phyloP scores from a whole-genome alignment of 2,797 vertebrate genomes.

The Pseudochirops corinnae region DNA sequence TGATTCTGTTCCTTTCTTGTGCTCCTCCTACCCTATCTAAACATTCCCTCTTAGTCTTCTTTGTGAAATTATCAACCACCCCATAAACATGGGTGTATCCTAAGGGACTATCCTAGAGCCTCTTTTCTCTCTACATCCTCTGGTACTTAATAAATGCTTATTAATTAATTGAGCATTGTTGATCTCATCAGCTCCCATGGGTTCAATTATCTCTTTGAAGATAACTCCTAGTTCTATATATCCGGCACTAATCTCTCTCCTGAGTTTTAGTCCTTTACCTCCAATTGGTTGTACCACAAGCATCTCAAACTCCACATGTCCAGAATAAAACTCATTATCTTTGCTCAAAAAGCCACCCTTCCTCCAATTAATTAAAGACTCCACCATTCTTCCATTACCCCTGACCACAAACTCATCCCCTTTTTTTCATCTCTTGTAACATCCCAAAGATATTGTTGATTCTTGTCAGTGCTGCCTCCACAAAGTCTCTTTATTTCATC shows the following conservation, averaged over 20 bases:
- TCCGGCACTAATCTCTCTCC: not conserved
- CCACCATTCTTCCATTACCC: not conserved
- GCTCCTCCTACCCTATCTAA: not conserved
- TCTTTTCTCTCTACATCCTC: not conserved
- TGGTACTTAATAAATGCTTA: not conserved
- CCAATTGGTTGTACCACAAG: not conserved
- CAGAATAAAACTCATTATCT: not conserved
- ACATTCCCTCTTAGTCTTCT: not conserved
- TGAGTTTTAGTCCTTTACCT: not conserved
- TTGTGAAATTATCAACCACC: not conserved
- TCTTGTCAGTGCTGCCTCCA: not conserved
- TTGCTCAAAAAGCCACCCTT: not conserved
- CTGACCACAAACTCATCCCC: not conserved
- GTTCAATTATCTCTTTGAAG: not conserved
- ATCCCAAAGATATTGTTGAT: not conserved
- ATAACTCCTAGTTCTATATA: not conserved
- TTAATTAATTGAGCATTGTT: too few relatives aligned
- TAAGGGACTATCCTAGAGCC: not conserved
- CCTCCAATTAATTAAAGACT: not conserved
- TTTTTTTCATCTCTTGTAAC: not conserved
- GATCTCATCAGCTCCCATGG: not conserved
- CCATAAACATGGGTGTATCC: not conserved
- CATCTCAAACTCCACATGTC: not conserved
- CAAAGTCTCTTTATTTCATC: not conserved
- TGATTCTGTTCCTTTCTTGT: not conserved